Evolutionary conservation across 92 coral and sea anemone genomes (phyloP), one percentile per base, ranked within the genome.

Genomic region (Siderastrea radians): DNA sequence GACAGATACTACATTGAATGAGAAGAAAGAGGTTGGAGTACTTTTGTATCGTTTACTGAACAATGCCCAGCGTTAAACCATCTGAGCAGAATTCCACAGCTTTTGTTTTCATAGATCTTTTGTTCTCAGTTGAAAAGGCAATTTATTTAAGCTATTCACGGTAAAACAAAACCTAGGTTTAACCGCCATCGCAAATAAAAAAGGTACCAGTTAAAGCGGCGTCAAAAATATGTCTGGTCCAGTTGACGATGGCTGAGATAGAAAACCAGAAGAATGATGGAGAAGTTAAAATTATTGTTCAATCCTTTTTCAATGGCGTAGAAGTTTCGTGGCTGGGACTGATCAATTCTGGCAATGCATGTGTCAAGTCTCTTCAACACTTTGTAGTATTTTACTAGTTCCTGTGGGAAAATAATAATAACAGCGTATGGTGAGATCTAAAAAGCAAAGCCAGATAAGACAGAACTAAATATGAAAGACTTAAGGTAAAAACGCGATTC

Each of bases 381-480:
- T 74, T 74, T 73, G 87, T 53, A 49, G 52, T 74, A 72, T 84
- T 83, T 73, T 54, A 17, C 84, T 57, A n/a, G 84, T 76, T 85
- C 83, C 89, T 85, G 89, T 85, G 89, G 89, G 89, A 85, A 85
- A 85, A 78, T 85, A 69, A 49, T 13, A 14, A 76, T 7, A 77
- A 53, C 17, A 66, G 53, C 89, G 89, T 85, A 85, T 85, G 89
- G 89, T 85, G 45, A 72, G 80, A 62, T 63, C 15, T 70, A 5
- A 55, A 59, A 61, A 74, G 51, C 26, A 84, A 73, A 62, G 62
- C 64, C 4, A 62, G 87, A 84, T 84, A 84, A 84, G 72, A 61
- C 72, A 84, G 81, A 73, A 52, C 68, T 74, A 60, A 62, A 74
- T 49, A 73, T 19, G 72, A 74, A 62, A 74, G 49, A 60, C 7